Conservation (phyloP, 1,140 invertebrate genomes). For the Drosophila erecta region DNA sequence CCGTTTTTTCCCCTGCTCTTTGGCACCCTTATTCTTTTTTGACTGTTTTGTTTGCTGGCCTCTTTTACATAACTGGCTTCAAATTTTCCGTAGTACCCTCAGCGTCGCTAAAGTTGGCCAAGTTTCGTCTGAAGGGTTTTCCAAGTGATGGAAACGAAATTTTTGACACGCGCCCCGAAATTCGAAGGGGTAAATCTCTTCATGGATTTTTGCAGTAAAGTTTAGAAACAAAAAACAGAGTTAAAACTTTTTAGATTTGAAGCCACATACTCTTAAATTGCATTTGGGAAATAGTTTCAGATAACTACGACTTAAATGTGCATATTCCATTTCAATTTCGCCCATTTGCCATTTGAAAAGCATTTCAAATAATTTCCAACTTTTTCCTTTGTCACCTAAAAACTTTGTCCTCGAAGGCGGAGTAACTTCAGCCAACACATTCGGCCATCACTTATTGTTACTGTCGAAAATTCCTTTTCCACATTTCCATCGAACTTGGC, state of each 20-base stretch:
- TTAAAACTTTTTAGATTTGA: constrained; percentile 24
- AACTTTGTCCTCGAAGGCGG: constrained; percentile 44
- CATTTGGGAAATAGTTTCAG: constrained; percentile 22
- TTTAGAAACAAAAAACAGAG: neutral
- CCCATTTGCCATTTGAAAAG: constrained; percentile 45
- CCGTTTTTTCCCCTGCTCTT: constrained; percentile 8
- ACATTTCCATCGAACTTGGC: constrained; percentile 48
- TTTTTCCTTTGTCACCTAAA: constrained; percentile 52
- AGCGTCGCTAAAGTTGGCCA: constrained; percentile 29
- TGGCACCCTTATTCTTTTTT: constrained; percentile 13
- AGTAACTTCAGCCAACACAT: constrained; percentile 12
- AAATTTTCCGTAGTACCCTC: constrained; percentile 48
- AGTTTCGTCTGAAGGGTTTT: constrained; percentile 32
- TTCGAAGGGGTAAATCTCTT: constrained; percentile 29
- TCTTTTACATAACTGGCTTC: constrained; percentile 77
- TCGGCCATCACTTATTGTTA: constrained; percentile 56
- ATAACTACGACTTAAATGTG: constrained; percentile 35
- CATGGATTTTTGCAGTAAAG: constrained; percentile 3
- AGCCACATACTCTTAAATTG: constrained; percentile 22
- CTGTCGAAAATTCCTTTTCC: constrained; percentile 44
- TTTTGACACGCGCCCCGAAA: constrained; percentile 67
- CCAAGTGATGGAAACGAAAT: constrained; percentile 64
- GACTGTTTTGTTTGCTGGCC: constrained; percentile 51
- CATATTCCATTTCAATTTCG: constrained; percentile 50
- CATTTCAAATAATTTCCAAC: constrained; percentile 40